A percentile compares a stretch with the other conserved stretches of the same genome.
These are phyloP conservation scores for Hirundo rustica DNA, from an alignment of 2,797 vertebrate species.

Conservation along the genomic window DNA sequence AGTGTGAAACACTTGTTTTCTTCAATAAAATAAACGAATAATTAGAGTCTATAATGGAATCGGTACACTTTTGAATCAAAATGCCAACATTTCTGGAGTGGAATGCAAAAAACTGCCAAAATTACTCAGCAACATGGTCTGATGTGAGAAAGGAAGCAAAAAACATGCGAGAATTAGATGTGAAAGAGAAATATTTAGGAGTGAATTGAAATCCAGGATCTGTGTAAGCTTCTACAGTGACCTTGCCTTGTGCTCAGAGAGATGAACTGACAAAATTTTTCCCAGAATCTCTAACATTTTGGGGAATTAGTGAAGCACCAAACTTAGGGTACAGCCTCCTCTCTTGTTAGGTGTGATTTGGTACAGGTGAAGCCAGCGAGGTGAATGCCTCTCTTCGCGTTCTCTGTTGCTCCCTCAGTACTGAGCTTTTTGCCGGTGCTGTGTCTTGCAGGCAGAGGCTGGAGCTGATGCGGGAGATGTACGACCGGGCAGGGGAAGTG, in stretches of 20 bases:
- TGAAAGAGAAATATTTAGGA: background rate
- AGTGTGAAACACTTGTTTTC: background rate
- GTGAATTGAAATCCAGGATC: background rate
- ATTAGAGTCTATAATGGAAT: background rate
- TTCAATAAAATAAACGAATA: background rate
- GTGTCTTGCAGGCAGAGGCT: slow-evolving; percentile 84
- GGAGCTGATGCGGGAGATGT: slow-evolving; percentile 98
- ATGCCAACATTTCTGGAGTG: background rate
- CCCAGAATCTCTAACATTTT: background rate
- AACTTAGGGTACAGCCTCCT: background rate
- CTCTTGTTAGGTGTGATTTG: background rate
- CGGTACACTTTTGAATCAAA: background rate
- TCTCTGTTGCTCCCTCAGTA: background rate
- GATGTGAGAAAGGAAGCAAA: background rate
- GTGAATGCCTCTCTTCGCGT: fast-evolving
- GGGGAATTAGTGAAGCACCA: background rate
- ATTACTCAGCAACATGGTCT: background rate
- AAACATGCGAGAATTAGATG: background rate
- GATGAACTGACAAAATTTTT: background rate
- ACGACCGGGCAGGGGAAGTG: slow-evolving; percentile 95
- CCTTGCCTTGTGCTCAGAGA: background rate
- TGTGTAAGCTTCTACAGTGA: background rate
- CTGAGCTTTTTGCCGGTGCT: background rate
- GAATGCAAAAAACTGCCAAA: background rate
- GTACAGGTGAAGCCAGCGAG: fast-evolving